Evolutionary conservation across 2,113 vertebrate genomes (phyloP).

Genomic region (Setophaga kirtlandii): DNA sequence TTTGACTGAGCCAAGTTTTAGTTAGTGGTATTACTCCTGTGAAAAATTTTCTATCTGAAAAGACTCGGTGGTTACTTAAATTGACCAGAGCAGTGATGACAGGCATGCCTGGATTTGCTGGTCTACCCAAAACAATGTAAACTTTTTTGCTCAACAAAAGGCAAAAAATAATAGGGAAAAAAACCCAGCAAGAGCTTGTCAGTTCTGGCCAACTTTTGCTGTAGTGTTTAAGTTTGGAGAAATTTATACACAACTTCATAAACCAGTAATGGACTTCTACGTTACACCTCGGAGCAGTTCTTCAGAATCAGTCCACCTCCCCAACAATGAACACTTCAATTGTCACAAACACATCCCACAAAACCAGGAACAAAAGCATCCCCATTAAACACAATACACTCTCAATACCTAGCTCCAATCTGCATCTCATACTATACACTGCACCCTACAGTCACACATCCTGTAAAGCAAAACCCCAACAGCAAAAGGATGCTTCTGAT

Average conservation of each 20-base stretch:
- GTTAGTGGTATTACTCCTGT: background rate
- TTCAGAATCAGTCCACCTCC: background rate
- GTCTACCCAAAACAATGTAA: background rate
- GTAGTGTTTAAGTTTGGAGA: background rate
- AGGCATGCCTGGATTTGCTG: background rate
- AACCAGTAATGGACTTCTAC: background rate
- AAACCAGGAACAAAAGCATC: background rate
- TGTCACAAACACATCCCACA: background rate
- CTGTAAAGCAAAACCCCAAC: background rate
- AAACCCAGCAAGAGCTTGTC: background rate
- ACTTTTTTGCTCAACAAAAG: background rate
- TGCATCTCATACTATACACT: background rate
- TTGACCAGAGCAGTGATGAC: background rate
- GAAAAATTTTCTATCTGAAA: background rate
- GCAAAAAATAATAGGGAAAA: background rate
- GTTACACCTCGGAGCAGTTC: background rate
- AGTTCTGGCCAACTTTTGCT: background rate
- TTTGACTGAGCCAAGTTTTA: constrained; percentile 37
- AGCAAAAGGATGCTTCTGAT: background rate
- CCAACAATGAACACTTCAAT: background rate
- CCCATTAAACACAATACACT: background rate
- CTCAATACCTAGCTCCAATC: background rate
- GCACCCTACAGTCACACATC: background rate
- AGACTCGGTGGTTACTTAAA: background rate
- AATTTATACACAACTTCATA: background rate